Base-by-base conservation (phyloP, 2,888 invertebrate species). In the Cephus pulcher region DNA sequence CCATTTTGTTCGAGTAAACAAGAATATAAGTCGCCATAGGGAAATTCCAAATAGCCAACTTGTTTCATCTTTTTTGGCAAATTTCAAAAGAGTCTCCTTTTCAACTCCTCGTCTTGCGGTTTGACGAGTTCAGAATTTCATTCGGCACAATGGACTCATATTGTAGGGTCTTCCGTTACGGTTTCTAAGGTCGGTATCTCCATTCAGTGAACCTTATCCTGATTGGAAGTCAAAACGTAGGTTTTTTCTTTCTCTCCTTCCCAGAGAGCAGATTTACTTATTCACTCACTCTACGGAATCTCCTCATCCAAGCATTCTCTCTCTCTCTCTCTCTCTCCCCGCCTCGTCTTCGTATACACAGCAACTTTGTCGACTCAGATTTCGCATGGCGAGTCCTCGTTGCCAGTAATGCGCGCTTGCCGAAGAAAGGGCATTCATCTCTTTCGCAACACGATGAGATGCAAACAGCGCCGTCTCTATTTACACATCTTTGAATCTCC, bases 401-500 rank as follows among this genome's bases (percentile, higher is more conserved):
- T 56, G 56, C 23, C 56, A 23, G 56, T 56, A 23, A 56, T 56
- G 56, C 23, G 15, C 56, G 56, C 23, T 23, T 56, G 23, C 30
- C 33, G 35, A 35, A 81, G 78, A 82, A 85, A 83, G 81, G 80
- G 80, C 84, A 88, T 88, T 88, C 88, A 88, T 85, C 82, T 85
- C 88, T 90, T 91, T 90, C 89, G 87, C 88, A 86, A 84, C 82
- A 85, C 87, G 87, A 89, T 89, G 90, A 90, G 89, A 90, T 87
- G 91, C 90, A 91, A 91, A 90, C 89, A 90, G 75, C 79, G 81
- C 78, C 73, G 77, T 90, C 89, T 89, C 88, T 89, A 90, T 90
- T 90, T 90, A 88, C 88, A 82, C 85, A 88, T 88, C 91, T 91
- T 91, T 91, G 90, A 91, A 91, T 91, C 91, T 90, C 86, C 81